Evolutionary conservation across 2,797 vertebrate genomes (phyloP).

Genomic region (Falco naumanni): DNA sequence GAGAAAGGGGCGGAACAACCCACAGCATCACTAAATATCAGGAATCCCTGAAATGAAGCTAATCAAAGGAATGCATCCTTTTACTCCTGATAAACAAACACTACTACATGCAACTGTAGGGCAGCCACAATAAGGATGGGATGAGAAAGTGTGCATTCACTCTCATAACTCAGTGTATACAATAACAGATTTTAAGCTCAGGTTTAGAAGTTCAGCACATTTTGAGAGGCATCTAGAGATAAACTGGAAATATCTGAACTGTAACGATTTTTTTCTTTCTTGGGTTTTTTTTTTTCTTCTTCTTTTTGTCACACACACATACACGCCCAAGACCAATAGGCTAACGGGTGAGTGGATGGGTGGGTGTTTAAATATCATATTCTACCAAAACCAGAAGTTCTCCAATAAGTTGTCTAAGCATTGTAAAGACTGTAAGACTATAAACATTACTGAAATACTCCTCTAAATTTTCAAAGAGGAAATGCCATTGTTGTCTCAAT

Average conservation of each 20-base stretch:
- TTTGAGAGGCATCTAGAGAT: background rate
- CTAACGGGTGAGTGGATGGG: accelerated
- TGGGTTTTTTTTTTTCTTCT: too few species aligned
- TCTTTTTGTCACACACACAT: too few species aligned
- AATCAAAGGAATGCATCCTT: constrained; percentile 2
- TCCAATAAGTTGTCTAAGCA: background rate
- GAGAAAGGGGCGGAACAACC: constrained; percentile 4
- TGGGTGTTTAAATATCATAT: background rate
- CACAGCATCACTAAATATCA: background rate
- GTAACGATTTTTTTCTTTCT: background rate
- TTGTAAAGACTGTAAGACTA: background rate
- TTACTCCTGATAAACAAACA: background rate
- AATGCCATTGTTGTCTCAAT: background rate
- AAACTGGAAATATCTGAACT: background rate
- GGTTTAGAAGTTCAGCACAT: background rate
- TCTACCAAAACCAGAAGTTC: background rate
- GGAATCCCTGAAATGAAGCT: constrained; percentile 1
- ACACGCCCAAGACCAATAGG: background rate
- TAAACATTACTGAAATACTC: background rate
- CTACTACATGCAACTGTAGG: background rate
- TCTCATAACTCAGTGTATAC: background rate
- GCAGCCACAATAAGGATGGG: background rate
- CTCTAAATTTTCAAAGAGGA: background rate
- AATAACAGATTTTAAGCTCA: background rate
- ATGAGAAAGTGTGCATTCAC: background rate